These are phyloP conservation scores for Drosophila albomicans DNA, from an alignment of 1,140 invertebrate species.

Conservation along the genomic window DNA sequence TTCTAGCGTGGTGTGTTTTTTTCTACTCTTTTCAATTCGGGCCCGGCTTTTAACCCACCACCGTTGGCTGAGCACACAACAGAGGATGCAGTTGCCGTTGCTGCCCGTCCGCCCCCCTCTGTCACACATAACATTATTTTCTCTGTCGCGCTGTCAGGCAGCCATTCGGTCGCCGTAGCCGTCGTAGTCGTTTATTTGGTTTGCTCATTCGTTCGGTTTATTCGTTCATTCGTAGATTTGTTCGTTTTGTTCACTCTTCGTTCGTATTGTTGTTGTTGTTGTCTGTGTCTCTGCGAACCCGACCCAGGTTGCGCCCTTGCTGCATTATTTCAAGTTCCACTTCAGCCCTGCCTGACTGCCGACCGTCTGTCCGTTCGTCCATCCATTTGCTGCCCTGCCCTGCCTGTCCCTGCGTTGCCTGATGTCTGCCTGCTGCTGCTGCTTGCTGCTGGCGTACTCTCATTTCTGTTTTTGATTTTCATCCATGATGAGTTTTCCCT, in stretches of 20 bases:
- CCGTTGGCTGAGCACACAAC: constrained; percentile 8
- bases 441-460: constrained; percentile 37
- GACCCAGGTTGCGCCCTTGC: constrained; percentile 53
- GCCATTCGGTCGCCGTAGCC: constrained; percentile 18
- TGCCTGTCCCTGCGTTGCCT: constrained; percentile 4
- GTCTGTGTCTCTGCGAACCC: constrained; percentile 35
- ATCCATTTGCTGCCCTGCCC: constrained; percentile 26
- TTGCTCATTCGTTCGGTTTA: constrained; percentile 33
- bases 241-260: constrained; percentile 44
- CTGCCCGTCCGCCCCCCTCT: constrained; percentile 5
- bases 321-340: constrained; percentile 78
- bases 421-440: constrained; percentile 6
- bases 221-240: constrained; percentile 44
- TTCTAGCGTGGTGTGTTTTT: constrained; percentile 12
- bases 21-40: constrained; percentile 23
- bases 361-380: background rate
- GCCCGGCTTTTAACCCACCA: constrained; percentile 45
- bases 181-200: constrained; percentile 13
- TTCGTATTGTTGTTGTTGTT: constrained; percentile 43
- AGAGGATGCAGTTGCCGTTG: constrained; percentile 25
- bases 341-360: constrained; percentile 66
- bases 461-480: constrained; percentile 81
- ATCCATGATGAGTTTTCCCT: constrained; percentile 82
- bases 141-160: constrained; percentile 27
- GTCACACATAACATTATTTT: constrained; percentile 40